These are phyloP conservation scores for Chaenogobius annularis DNA, from an alignment of 2,113 vertebrate species.

Conservation along the genomic window DNA sequence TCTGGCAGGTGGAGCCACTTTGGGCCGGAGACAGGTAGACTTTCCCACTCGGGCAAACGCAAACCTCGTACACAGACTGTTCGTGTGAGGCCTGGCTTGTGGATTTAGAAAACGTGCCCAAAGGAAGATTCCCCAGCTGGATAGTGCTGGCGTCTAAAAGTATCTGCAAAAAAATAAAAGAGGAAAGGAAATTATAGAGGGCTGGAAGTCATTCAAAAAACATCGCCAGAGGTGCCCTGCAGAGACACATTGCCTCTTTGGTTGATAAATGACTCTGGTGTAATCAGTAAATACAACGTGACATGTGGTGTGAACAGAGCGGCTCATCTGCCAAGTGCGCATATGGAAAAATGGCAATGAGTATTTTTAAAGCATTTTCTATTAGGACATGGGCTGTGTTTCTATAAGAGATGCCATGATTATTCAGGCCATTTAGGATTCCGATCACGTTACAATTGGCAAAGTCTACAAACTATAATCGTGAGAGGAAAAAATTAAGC, in stretches of 20 bases:
- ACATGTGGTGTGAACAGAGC: constrained; percentile 4
- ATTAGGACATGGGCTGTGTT: background rate
- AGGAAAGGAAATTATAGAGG: background rate
- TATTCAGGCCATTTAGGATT: background rate
- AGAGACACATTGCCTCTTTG: constrained; percentile 29
- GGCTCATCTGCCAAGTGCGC: constrained; percentile 11
- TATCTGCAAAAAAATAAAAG: constrained; percentile 78
- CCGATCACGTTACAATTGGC: no score
- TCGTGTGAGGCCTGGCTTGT: constrained; percentile 69
- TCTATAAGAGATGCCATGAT: background rate
- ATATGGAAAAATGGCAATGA: constrained; percentile 13
- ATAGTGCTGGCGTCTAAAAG: constrained; percentile 90
- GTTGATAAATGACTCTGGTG: constrained; percentile 36
- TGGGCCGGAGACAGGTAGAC: constrained; percentile 94
- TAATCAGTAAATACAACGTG: constrained; percentile 34
- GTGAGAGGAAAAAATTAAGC: no score
- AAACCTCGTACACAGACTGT: constrained; percentile 91
- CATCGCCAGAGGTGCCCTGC: constrained; percentile 22
- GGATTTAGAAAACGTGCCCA: constrained; percentile 72
- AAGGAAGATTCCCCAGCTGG: constrained; percentile 87
- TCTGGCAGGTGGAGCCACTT: constrained; percentile 90
- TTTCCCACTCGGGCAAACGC: constrained; percentile 92
- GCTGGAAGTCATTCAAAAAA: constrained; percentile 43
- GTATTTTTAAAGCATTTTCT: constrained; percentile 1
- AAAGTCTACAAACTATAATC: background rate